A percentile compares a stretch with the other conserved stretches of the same genome.
Conservation (phyloP, 2,113 vertebrate genomes). For the Prietella phreatophila region DNA sequence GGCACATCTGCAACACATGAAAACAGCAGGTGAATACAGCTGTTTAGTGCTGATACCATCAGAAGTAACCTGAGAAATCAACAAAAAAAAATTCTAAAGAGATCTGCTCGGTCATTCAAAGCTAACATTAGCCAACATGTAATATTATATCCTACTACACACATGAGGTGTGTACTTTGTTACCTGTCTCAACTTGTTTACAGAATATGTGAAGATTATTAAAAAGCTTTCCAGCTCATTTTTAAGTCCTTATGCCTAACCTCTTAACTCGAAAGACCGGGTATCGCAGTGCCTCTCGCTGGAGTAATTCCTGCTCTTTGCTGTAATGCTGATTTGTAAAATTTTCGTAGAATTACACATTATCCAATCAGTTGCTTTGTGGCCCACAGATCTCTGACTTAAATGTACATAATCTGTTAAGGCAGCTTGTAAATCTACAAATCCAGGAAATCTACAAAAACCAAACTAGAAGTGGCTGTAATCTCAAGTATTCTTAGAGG, state of each 20-base stretch:
- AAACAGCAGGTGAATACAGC: neutral
- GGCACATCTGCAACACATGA: neutral
- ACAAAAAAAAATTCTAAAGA: neutral
- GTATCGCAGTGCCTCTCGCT: neutral
- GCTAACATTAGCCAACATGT: neutral
- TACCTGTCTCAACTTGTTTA: neutral
- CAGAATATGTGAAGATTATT: neutral
- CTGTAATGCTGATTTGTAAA: neutral
- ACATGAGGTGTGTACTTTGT: neutral
- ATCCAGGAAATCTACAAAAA: neutral
- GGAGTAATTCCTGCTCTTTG: neutral
- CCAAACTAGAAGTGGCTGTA: neutral
- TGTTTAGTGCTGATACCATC: neutral
- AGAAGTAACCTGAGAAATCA: neutral
- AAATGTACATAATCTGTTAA: neutral
- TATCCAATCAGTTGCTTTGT: neutral
- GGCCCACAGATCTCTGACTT: neutral
- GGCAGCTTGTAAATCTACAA: conserved; percentile 1
- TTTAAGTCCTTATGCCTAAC: neutral
- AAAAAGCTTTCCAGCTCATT: neutral
- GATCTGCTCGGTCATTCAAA: neutral
- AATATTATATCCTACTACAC: neutral
- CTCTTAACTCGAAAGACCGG: neutral
- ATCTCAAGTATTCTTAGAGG: neutral
- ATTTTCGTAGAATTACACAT: neutral